Conservation (phyloP, 1,140 invertebrate species). For the Achatina immaculata region DNA sequence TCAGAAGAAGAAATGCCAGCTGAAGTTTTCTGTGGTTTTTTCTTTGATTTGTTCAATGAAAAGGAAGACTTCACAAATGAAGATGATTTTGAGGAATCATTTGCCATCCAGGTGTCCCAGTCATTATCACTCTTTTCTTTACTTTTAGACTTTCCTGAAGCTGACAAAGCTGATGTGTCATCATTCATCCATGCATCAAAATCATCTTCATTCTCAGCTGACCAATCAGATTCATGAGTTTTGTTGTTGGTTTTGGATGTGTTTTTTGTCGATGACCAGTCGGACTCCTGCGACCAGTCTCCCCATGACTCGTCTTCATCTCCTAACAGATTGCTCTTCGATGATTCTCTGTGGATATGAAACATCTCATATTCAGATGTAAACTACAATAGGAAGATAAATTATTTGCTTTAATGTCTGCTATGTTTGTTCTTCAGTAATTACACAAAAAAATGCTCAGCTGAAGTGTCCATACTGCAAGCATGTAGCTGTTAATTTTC, state of each 20-base stretch:
- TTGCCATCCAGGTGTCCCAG: constrained; percentile 55
- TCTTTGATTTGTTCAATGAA: constrained; percentile 47
- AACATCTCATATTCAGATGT: too few relatives aligned
- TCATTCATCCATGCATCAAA: constrained; percentile 64
- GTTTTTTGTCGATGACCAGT: constrained; percentile 13
- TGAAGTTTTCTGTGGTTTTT: constrained; percentile 48
- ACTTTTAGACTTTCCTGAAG: constrained; percentile 43
- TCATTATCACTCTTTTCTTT: constrained; percentile 46
- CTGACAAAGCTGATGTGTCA: constrained; percentile 42
- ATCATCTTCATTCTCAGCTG: constrained; percentile 54
- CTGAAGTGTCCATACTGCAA: too few relatives aligned
- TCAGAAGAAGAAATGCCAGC: constrained; percentile 47
- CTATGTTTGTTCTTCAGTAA: too few relatives aligned
- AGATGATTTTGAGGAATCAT: constrained; percentile 34
- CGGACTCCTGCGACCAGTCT: constrained; percentile 46
- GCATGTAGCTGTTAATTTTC: too few relatives aligned
- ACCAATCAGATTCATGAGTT: constrained; percentile 44
- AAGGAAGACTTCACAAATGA: neutral
- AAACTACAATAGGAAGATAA: too few relatives aligned
- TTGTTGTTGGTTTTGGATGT: constrained; percentile 23
- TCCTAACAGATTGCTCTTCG: constrained; percentile 54
- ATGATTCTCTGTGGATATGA: constrained; percentile 56
- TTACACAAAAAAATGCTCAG: too few relatives aligned
- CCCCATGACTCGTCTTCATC: constrained; percentile 64
- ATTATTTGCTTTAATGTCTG: too few relatives aligned